Evolutionary conservation across 2,113 vertebrate genomes (phyloP).

Genomic region (Butorides virescens): DNA sequence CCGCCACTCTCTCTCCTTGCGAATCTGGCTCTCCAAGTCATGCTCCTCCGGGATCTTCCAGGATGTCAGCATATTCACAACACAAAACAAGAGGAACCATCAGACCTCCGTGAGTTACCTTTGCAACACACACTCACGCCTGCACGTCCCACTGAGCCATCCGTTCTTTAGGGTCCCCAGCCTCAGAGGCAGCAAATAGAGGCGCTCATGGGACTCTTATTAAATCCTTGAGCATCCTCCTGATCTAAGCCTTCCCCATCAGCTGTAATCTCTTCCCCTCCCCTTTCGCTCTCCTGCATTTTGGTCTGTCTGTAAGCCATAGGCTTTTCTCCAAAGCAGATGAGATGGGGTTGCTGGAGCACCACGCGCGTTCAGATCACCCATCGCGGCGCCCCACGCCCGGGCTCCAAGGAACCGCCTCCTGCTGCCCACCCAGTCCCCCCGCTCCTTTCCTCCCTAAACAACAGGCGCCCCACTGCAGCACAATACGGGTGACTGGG

Average conservation of each 20-base stretch:
- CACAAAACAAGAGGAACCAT: neutral
- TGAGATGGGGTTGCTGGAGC: neutral
- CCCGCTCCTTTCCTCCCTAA: neutral
- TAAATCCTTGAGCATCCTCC: neutral
- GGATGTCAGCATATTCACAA: neutral
- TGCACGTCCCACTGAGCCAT: neutral
- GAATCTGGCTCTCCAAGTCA: conserved; percentile 92
- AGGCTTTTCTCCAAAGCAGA: neutral
- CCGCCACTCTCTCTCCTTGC: conserved; percentile 95
- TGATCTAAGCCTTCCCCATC: neutral
- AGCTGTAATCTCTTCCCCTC: neutral
- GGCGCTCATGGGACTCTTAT: neutral
- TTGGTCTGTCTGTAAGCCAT: neutral
- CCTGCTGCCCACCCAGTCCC: rapidly evolving
- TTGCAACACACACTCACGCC: rapidly evolving
- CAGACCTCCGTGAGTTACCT: rapidly evolving
- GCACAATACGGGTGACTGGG: neutral
- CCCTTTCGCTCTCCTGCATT: neutral
- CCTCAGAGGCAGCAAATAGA: neutral
- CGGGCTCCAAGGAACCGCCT: neutral
- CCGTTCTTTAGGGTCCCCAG: neutral
- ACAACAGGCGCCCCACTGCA: rapidly evolving
- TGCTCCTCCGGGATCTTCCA: conserved; percentile 92
- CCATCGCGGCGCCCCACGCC: rapidly evolving
- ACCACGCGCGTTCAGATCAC: neutral